Conservation (phyloP, 2,113 vertebrate genomes). For the Hippocampus comes region DNA sequence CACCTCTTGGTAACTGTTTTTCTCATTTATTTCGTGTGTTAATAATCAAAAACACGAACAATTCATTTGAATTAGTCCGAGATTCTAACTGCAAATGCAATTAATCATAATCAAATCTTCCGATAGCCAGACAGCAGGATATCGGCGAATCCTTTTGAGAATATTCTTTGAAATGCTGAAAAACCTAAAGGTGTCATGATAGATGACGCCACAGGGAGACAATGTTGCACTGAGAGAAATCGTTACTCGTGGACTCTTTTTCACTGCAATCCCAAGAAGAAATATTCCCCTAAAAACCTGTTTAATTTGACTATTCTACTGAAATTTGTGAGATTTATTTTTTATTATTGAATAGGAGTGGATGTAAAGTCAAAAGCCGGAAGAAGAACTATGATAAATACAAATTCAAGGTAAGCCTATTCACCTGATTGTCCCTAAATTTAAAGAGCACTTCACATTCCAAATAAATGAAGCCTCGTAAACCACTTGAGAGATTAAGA, state of each 20-base stretch:
- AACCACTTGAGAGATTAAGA: not conserved
- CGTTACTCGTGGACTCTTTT: not conserved
- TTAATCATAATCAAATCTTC: not conserved
- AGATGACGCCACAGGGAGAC: slow-evolving; percentile 40
- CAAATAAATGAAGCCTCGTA: not conserved
- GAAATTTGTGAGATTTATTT: not conserved
- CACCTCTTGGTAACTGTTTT: not conserved
- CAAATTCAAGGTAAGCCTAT: not conserved
- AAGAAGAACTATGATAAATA: not conserved
- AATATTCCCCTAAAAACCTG: not conserved
- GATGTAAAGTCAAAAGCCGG: not conserved
- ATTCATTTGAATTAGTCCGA: not conserved
- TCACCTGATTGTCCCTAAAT: not conserved
- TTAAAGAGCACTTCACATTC: not conserved
- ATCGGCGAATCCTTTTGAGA: not conserved
- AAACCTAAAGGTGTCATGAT: not conserved
- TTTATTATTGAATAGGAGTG: not conserved
- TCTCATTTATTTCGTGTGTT: not conserved
- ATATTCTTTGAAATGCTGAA: not conserved
- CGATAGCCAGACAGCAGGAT: not conserved
- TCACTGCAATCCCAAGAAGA: not conserved
- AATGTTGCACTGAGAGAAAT: slow-evolving; percentile 4
- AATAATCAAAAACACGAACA: not conserved
- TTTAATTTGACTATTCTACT: not conserved
- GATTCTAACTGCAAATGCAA: not conserved